Conservation (phyloP, 1,140 invertebrate species). For the Anadara kagoshimensis region DNA sequence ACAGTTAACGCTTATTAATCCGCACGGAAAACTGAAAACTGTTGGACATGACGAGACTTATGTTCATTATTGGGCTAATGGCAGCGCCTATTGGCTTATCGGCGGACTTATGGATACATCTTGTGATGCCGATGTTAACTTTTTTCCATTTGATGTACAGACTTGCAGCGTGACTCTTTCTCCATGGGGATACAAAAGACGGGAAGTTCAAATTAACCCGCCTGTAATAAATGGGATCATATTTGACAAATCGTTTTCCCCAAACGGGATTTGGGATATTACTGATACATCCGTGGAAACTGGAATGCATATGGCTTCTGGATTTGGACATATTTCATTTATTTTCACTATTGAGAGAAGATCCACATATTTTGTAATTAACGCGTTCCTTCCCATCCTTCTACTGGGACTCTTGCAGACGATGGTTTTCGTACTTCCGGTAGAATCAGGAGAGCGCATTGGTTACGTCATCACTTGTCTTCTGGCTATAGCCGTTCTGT, state of each 20-base stretch:
- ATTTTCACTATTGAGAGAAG: conserved; percentile 10
- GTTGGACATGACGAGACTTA: background rate
- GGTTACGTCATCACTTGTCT: conserved; percentile 22
- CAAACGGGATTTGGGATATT: background rate
- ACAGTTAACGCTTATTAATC: background rate
- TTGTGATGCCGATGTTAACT: background rate
- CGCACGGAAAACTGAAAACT: background rate
- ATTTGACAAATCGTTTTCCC: background rate
- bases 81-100: background rate
- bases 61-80: too few species aligned
- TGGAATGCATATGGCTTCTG: background rate
- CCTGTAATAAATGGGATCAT: background rate
- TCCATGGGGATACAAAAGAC: background rate
- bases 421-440: conserved; percentile 28
- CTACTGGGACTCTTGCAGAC: conserved; percentile 23
- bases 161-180: background rate
- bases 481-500: conserved; percentile 25
- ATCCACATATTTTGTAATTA: conserved; percentile 13
- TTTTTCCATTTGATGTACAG: background rate
- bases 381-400: conserved; percentile 8
- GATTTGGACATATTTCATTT: background rate
- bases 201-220: background rate
- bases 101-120: background rate
- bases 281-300: background rate
- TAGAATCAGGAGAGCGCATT: conserved; percentile 20